Evolutionary conservation across 2,797 vertebrate genomes (phyloP).

Genomic region (Tragelaphus eurycerus): DNA sequence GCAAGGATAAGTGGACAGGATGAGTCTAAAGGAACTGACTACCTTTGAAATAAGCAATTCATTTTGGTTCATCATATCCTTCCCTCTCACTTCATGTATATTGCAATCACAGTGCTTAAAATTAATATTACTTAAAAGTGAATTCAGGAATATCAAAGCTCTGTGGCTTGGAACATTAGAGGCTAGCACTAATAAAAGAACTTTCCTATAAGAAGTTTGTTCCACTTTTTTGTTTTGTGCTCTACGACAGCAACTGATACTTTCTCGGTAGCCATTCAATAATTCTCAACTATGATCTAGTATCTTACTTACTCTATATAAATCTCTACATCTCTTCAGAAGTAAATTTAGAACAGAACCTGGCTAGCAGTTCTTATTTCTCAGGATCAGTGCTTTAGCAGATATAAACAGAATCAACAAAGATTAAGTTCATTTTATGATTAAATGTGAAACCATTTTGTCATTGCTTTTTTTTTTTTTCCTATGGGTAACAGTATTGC

Average conservation of each 20-base stretch:
- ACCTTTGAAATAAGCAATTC: conserved; percentile 30
- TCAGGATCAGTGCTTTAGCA: neutral
- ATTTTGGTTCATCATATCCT: neutral
- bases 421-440: conserved; percentile 37
- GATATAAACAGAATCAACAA: neutral
- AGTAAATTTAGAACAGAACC: conserved; percentile 37
- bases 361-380: neutral
- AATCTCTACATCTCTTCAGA: neutral
- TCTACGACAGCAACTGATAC: neutral
- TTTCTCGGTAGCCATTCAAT: neutral
- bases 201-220: neutral
- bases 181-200: conserved; percentile 41
- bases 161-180: neutral
- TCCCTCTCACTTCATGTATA: neutral
- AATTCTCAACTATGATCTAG: neutral
- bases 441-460: conserved; percentile 31
- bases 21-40: conserved; percentile 14
- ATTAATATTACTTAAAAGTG: conserved; percentile 36
- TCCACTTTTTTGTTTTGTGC: neutral
- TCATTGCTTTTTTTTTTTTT: neutral
- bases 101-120: conserved; percentile 1
- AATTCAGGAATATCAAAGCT: conserved; percentile 35
- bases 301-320: conserved; percentile 14
- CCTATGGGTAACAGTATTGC: neutral
- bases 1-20: neutral